Evolutionary conservation across 2,888 invertebrate species (phyloP).

Genomic region (Eueremaeus valkanovi): DNA sequence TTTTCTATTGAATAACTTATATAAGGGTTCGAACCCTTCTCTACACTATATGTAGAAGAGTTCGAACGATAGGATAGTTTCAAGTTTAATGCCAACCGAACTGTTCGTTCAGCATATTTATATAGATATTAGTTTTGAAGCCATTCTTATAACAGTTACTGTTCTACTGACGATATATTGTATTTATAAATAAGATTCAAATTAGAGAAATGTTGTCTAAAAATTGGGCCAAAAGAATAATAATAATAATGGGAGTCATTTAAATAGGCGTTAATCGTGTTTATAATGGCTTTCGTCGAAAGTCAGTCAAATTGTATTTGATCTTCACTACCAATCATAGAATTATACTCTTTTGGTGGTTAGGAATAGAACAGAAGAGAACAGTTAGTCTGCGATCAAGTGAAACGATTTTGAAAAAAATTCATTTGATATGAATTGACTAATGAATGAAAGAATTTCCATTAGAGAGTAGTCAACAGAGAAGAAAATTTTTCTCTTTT

Average conservation of each 20-base stretch:
- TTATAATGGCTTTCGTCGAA: background rate
- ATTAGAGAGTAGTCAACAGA: background rate
- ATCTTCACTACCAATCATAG: background rate
- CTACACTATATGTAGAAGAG: no score
- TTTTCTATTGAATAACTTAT: background rate
- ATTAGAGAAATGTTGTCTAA: background rate
- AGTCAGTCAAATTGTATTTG: background rate
- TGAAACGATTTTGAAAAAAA: constrained; percentile 16
- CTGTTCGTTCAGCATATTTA: background rate
- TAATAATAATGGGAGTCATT: background rate
- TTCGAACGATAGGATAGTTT: no score
- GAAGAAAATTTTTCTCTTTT: background rate
- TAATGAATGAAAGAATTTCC: background rate
- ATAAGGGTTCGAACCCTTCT: background rate
- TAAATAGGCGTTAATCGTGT: constrained; percentile 11
- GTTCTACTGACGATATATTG: background rate
- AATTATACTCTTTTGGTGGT: background rate
- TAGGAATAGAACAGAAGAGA: background rate
- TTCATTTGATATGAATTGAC: constrained; percentile 12
- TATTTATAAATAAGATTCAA: constrained; percentile 25
- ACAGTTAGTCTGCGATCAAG: background rate
- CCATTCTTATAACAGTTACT: no score
- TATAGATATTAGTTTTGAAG: background rate
- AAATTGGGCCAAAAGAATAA: constrained; percentile 23
- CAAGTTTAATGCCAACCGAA: background rate